A percentile compares a stretch with the other conserved stretches of the same genome.
These are phyloP conservation scores for Fragum fragum DNA, from an alignment of 2,888 invertebrate genomes.

Conservation along the genomic window DNA sequence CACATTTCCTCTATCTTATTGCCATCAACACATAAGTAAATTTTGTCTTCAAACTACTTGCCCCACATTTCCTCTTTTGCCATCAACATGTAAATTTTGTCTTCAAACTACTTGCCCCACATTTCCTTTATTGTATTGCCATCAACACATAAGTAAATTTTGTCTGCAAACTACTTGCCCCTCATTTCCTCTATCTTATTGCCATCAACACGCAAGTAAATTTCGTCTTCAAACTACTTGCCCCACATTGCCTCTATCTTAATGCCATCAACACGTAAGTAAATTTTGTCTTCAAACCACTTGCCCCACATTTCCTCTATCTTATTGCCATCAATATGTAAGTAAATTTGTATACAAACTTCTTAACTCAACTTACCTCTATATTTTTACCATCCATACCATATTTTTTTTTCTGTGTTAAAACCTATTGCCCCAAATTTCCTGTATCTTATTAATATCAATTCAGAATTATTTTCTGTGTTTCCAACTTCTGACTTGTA, in stretches of 20 bases:
- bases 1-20: conserved; percentile 81
- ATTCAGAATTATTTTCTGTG: no score
- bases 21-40: conserved; percentile 87
- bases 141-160: no score
- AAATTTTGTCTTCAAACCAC: conserved; percentile 87
- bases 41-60: background rate
- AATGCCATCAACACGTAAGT: no score
- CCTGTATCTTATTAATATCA: no score
- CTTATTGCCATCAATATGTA: conserved; percentile 87
- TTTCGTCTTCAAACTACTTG: background rate
- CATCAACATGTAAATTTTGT: conserved; percentile 84
- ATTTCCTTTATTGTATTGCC: no score
- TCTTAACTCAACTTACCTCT: background rate
- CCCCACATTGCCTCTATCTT: no score
- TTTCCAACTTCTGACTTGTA: no score
- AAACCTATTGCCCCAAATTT: conserved; percentile 82
- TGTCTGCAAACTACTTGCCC: conserved; percentile 87
- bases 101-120: background rate
- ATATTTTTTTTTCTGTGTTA: conserved; percentile 85
- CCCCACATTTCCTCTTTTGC: conserved; percentile 81
- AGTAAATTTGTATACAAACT: conserved; percentile 53
- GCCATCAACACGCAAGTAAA: conserved; percentile 87
- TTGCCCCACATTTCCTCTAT: conserved; percentile 88
- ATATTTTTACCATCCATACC: no score
- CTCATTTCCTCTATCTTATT: conserved; percentile 87